Conservation (phyloP, 1,140 invertebrate species). For the Penaeus indicus region DNA sequence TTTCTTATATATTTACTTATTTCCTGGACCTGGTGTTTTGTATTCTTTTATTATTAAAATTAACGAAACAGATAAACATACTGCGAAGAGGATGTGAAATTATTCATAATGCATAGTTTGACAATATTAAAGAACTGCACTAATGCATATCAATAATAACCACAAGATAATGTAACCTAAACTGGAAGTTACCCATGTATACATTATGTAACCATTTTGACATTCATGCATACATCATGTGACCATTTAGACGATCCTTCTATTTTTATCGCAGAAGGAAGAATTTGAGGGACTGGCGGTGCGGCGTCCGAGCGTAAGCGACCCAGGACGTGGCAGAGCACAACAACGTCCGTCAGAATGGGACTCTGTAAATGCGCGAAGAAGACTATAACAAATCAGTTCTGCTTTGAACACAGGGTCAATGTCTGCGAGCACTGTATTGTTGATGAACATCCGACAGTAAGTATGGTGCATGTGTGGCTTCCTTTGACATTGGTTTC, state of each 20-base stretch:
- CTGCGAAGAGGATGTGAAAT: no score
- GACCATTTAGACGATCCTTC: not conserved
- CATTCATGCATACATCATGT: no score
- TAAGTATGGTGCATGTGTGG: conserved; percentile 21
- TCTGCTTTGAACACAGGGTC: conserved; percentile 65
- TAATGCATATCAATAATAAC: no score
- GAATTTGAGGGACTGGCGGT: not conserved
- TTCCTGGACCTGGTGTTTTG: no score
- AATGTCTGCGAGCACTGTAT: conserved; percentile 66
- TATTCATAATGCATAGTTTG: no score
- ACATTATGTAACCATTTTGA: not conserved
- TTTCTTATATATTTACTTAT: no score
- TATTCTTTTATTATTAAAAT: no score
- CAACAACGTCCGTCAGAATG: conserved; percentile 51
- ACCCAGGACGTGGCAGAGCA: conserved; percentile 32
- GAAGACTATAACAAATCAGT: conserved; percentile 66
- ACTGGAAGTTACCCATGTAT: no score
- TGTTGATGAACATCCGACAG: conserved; percentile 61
- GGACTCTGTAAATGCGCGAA: conserved; percentile 64
- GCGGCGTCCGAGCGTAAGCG: not conserved
- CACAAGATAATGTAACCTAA: no score
- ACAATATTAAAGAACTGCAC: no score
- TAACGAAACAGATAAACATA: no score
- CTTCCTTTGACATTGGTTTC: no score
- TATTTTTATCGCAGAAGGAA: not conserved